phyloP scores from a whole-genome alignment of 1,140 invertebrate species.

The Penaeus chinensis region DNA sequence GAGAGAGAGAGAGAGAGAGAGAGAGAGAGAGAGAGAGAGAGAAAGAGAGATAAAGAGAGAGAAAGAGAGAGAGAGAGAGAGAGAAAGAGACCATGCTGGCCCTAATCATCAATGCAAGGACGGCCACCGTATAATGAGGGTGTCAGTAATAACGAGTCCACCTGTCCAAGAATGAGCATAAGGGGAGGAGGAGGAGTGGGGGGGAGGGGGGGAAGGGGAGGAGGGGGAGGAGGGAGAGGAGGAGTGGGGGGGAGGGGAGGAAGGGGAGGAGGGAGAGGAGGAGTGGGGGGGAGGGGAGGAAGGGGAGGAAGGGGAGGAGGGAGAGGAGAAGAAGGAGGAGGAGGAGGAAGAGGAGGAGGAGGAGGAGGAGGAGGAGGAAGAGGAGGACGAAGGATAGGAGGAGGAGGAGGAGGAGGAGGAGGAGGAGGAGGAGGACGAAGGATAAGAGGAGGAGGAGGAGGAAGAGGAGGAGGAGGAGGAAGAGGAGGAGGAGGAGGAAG shows the following conservation, averaged over 20 bases:
- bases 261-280: neutral
- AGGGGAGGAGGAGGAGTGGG: neutral
- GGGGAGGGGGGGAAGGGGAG: neutral
- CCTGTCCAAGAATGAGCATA: neutral
- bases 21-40: neutral
- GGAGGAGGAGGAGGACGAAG: neutral
- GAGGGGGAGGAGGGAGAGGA: neutral
- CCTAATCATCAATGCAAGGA: too few species aligned
- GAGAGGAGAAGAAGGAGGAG: neutral
- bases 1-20: neutral
- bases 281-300: neutral
- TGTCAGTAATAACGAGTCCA: too few species aligned
- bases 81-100: too few species aligned
- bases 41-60: neutral
- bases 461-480: neutral
- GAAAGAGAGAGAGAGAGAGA: too few species aligned
- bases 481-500: neutral
- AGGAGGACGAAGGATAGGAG: neutral
- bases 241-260: neutral
- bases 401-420: neutral
- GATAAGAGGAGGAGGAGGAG: neutral
- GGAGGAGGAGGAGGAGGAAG: neutral
- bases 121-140: too few species aligned
- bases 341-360: neutral
- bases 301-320: neutral